Evolutionary conservation across 2,797 vertebrate species (phyloP).

Genomic region (Pipistrellus pipistrellus): DNA sequence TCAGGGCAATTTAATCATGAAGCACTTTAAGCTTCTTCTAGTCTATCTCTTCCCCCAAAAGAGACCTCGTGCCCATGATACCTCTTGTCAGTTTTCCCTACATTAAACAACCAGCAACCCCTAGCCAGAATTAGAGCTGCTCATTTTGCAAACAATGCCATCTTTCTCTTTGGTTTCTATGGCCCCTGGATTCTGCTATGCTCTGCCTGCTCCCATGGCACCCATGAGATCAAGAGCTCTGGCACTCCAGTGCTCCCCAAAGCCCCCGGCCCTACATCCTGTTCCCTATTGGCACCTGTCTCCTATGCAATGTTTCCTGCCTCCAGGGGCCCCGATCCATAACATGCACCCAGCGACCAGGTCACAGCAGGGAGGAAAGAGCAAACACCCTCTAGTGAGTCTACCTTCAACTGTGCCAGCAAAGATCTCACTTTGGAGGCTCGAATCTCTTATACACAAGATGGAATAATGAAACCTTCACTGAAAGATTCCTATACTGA

Average conservation of each 20-base stretch:
- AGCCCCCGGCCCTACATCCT: background rate
- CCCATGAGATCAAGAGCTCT: background rate
- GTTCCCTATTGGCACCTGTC: background rate
- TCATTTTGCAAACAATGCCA: background rate
- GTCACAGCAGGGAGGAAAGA: background rate
- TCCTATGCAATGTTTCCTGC: background rate
- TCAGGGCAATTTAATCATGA: constrained; percentile 55
- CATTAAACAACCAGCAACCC: background rate
- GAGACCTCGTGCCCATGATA: background rate
- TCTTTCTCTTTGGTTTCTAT: background rate
- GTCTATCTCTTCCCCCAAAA: background rate
- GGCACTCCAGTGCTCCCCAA: background rate
- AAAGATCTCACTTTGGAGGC: background rate
- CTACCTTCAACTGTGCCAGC: background rate
- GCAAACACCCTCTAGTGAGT: background rate
- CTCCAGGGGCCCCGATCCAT: background rate
- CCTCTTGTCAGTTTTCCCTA: background rate
- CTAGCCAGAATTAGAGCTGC: background rate
- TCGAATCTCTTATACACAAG: background rate
- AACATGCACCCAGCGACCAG: fast-evolving
- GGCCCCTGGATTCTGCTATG: background rate
- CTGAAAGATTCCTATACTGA: background rate
- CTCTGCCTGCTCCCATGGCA: background rate
- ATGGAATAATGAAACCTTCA: background rate
- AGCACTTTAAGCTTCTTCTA: constrained; percentile 39